These are phyloP conservation scores for Micromys minutus DNA, from an alignment of 2,113 vertebrate genomes.

Conservation along the genomic window DNA sequence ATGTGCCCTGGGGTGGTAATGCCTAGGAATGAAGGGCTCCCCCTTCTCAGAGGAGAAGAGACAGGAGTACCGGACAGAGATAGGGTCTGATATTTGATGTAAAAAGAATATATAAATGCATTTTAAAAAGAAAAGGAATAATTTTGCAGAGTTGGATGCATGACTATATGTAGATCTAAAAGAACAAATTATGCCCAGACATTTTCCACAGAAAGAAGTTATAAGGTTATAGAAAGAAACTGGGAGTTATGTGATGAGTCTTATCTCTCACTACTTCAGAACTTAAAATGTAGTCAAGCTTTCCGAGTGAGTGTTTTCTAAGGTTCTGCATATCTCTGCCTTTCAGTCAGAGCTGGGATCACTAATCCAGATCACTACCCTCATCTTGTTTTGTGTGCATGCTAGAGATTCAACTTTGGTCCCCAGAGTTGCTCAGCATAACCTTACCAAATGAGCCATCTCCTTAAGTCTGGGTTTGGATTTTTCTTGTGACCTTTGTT, in stretches of 20 bases:
- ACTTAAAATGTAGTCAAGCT: background rate
- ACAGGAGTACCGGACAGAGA: too few species aligned
- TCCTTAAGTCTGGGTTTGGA: background rate
- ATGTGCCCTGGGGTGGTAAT: too few species aligned
- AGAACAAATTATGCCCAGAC: background rate
- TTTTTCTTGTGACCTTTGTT: slow-evolving; percentile 27
- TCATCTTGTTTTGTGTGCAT: background rate
- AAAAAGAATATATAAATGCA: too few species aligned
- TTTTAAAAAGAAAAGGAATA: background rate
- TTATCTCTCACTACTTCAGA: background rate
- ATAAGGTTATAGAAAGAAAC: background rate
- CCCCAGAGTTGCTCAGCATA: background rate
- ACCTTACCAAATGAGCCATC: too few species aligned
- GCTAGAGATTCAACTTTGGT: background rate
- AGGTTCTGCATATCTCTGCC: background rate
- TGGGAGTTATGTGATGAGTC: background rate
- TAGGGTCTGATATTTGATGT: too few species aligned
- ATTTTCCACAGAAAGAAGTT: background rate
- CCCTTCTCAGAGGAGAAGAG: too few species aligned
- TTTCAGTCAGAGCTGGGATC: background rate
- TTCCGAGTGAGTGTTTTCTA: background rate
- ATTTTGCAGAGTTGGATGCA: background rate
- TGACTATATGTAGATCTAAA: background rate
- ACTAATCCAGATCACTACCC: background rate
- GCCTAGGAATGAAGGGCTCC: too few species aligned